Evolutionary conservation across 2,113 vertebrate genomes (phyloP).

Genomic region (Sula dactylatra): DNA sequence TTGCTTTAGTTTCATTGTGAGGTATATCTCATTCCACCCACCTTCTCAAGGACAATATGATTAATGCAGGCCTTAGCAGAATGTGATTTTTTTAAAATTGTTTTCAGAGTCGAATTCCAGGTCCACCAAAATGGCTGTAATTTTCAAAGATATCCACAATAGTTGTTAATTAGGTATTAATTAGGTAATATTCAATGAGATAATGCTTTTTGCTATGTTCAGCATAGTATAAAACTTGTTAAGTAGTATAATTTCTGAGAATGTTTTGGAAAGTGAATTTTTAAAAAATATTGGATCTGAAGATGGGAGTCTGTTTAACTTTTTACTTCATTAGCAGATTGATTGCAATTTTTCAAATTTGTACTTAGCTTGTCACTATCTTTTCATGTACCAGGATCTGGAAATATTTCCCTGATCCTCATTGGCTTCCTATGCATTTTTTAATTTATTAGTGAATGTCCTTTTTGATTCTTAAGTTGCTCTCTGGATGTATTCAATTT

Average conservation of each 20-base stretch:
- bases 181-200: not conserved
- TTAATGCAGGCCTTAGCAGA: not conserved
- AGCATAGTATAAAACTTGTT: not conserved
- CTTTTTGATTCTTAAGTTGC: not conserved
- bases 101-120: not conserved
- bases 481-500: not conserved
- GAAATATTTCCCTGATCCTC: not conserved
- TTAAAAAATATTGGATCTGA: not conserved
- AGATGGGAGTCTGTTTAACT: not conserved
- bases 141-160: not conserved
- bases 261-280: not conserved
- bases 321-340: not conserved
- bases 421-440: not conserved
- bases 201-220: not conserved
- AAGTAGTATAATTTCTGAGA: not conserved
- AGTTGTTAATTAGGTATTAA: not conserved
- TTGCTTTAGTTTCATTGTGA: not conserved
- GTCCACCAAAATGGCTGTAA: not conserved
- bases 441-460: not conserved
- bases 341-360: not conserved
- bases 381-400: not conserved
- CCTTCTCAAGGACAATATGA: not conserved
- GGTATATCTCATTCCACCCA: not conserved
- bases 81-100: not conserved
- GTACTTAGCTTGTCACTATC: not conserved